Base-by-base conservation (phyloP, 2,888 invertebrate species). In the Hypomecis atomaria region DNA sequence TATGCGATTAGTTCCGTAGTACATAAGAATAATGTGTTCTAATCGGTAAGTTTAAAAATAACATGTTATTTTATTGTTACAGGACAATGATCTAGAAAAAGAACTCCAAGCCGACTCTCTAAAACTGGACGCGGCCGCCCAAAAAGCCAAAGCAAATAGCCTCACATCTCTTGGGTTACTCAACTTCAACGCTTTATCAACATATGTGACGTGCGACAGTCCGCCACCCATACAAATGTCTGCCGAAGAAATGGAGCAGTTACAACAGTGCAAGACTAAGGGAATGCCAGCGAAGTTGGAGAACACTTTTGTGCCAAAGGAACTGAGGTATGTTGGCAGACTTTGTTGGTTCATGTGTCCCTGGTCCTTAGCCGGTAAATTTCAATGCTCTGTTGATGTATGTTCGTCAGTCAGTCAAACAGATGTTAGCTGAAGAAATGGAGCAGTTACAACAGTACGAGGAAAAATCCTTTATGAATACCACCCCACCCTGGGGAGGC, bases 141-240 rank as follows among this genome's bases (percentile, higher is more conserved):
- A 88, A 40, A 90, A 84, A 63, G 87, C 88, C 0, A 91, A 91
- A 62, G 90, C 89, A 0, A 79, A 82, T 7, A 87, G 86, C 11
- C 81, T 92, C 0, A 83, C 82, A 0, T 87, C 88, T 40, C 75
- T 92, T 0, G 92, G 92, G 0, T 76, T 92, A 0, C 64, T 93
- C 34, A 93, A 93, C 77, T 91, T 93, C 81, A 91, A 93, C 74
- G 92, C 93, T 6, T 81, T 95, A 5, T 94, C 94, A 0, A 94
- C 94, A 0, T 96, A 95, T 76, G 95, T 96, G 49, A 95, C 96
- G 40, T 97, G 97, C 74, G 97, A 97, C 79, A 96, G 96, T 73
- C 97, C 97, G 0, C 95, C 96, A 45, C 97, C 97, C 0, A 93
- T 97, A 75, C 95, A 96, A 78, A 95, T 97, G 93, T 95, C 96